These are phyloP conservation scores for Limnephilus marmoratus DNA, from an alignment of 2,888 invertebrate species.

Conservation along the genomic window DNA sequence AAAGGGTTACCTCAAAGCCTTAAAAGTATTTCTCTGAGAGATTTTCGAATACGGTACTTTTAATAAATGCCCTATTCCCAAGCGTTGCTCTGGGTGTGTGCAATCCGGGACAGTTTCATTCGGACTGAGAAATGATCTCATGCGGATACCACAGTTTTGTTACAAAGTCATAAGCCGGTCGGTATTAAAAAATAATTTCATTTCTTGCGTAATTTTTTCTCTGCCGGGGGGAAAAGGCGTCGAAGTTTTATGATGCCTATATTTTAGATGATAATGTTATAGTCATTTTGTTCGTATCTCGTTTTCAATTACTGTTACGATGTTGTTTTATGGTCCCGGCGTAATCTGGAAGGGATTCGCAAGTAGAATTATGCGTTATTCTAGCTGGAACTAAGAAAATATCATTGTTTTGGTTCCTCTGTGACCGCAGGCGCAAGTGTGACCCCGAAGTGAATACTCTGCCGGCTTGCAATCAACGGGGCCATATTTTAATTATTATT, in stretches of 20 bases:
- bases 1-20: not conserved
- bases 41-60: not conserved
- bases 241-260: not conserved
- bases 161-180: constrained; percentile 50
- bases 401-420: not conserved
- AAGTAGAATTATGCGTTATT: not conserved
- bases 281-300: not conserved
- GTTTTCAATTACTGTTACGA: not conserved
- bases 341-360: not conserved
- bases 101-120: constrained; percentile 55
- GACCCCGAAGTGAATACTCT: not conserved
- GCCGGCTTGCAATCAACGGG: too few relatives aligned
- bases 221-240: not conserved
- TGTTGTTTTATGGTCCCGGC: not conserved
- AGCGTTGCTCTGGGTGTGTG: not conserved
- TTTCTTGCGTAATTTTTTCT: constrained; percentile 48
- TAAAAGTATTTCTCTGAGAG: not conserved
- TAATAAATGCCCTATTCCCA: constrained; percentile 17
- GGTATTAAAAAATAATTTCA: constrained; percentile 56
- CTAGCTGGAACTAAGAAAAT: not conserved
- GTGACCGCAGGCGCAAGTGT: not conserved
- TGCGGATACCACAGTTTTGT: constrained; percentile 54
- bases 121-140: constrained; percentile 59
- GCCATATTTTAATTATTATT: not conserved
- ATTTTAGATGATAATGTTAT: not conserved